Evolutionary conservation across 1,140 invertebrate species (phyloP), one percentile per base, ranked within the genome.

Genomic region (Octopus bimaculoides): DNA sequence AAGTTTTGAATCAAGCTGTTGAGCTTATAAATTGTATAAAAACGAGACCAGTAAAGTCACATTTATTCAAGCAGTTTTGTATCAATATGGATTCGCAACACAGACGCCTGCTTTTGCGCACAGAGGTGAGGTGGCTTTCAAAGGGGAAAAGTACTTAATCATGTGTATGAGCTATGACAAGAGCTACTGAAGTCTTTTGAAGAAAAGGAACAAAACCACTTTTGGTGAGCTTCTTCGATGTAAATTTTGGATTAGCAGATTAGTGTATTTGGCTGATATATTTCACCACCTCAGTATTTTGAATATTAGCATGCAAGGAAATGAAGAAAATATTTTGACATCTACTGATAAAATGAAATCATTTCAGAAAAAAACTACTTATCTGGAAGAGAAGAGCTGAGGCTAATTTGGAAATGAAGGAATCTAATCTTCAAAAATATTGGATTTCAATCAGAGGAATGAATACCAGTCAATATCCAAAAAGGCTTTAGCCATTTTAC

Each of bases 81-180:
- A 74, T 8, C 8, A 41, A 74, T 10, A 74, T 26, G 4, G 73
- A 74, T 74, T n/a, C 73, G 10, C 10, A 74, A 74, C 2, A 74
- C 73, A n/a, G 41, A 52, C 9, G 20, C 10, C 73, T 74, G 20
- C 41, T 74, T 20, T 74, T 20, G 9, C 20, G 4, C 73, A 74
- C 73, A 10, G 10, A 74, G 73, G 73, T 74, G n/a, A 74, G 73
- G 73, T 74, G 73, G 73, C 41, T 74, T 9, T 61, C 56, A 61
- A 61, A 17, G 17, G 56, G 56, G 9, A 2, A 61, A 61, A 17
- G n/a, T 61, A 61, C 56, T 61, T 61, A 61, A 61, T 17, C 56
- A 4, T 17, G 56, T 61, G 4, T 17, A 61, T 17, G 56, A 4
- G 56, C 17, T 61, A 61, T 17, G 56, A 61, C 56, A 61, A 41